Conservation (phyloP, 2,888 invertebrate genomes). For the Hirtodrosophila confusa region DNA sequence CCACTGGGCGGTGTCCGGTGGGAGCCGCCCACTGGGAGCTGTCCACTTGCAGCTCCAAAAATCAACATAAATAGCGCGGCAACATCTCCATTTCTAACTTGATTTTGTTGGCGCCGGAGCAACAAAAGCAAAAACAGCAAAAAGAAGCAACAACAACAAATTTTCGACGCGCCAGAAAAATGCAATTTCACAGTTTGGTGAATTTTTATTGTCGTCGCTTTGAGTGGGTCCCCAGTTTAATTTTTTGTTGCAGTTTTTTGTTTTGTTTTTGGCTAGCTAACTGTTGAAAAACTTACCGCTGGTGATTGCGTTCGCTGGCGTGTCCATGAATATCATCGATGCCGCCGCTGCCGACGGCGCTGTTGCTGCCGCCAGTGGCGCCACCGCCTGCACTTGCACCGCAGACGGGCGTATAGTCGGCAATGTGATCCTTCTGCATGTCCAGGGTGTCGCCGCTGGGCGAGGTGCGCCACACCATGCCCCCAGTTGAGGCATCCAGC, state of each 20-base stretch:
- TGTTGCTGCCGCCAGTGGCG: conserved; percentile 44
- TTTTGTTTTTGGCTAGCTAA: conserved; percentile 22
- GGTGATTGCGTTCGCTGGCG: conserved; percentile 77
- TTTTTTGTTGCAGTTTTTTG: conserved; percentile 9
- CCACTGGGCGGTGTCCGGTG: conserved; percentile 28
- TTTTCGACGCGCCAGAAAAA: conserved; percentile 75
- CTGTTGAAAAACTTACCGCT: conserved; percentile 74
- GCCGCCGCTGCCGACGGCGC: conserved; percentile 39
- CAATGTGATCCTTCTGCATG: conserved; percentile 84
- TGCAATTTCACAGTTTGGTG: conserved; percentile 81
- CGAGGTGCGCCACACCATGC: conserved; percentile 84
- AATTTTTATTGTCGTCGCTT: conserved; percentile 80
- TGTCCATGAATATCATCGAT: conserved; percentile 74
- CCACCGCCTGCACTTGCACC: conserved; percentile 69
- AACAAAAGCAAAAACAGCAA: conserved; percentile 18
- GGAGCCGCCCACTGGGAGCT: conserved; percentile 24
- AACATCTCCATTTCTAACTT: conserved; percentile 79
- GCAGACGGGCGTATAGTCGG: conserved; percentile 84
- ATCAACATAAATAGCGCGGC: conserved; percentile 78
- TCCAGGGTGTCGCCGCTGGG: conserved; percentile 82
- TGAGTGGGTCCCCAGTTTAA: conserved; percentile 54
- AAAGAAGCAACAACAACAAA: conserved; percentile 25
- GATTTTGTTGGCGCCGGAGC: conserved; percentile 58
- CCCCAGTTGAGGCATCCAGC: conserved; percentile 84
- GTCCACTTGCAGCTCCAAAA: conserved; percentile 58